Evolutionary conservation across 2,888 invertebrate genomes (phyloP), one percentile per base, ranked within the genome.

Genomic region (Acleris cristana): DNA sequence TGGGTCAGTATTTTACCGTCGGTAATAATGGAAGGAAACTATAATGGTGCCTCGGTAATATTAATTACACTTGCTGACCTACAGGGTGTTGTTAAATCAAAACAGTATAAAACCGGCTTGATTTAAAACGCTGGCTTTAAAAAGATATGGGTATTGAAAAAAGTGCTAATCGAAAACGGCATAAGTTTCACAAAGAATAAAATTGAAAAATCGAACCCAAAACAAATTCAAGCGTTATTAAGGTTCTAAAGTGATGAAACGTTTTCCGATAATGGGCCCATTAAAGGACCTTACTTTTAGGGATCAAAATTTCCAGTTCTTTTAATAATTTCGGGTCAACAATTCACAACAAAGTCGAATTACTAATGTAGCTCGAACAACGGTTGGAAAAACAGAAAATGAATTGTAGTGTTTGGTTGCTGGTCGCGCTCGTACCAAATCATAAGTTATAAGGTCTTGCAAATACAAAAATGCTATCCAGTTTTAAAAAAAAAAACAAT

Each of bases 211-310:
- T 40, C 4, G 45, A 71, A 78, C 75, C 79, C 77, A 76, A 74
- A 77, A 73, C 71, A 62, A 69, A 73, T 71, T 75, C 76, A 71
- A 75, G 73, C 74, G 75, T 75, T 77, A 79, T 79, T 78, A 81
- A 79, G 75, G 69, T 70, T 72, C 70, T 70, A 71, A 75, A 77
- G 76, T 79, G 78, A 81, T 74, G 77, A 79, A 80, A 80, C 81
- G 79, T 79, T 83, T 81, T 78, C 79, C 81, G 74, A 82, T 83
- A 83, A 83, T 82, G 78, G 78, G 55, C 60, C 74, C 74, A 75
- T 77, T 78, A 79, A 72, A 74, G 70, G 68, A 64, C 64, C 67
- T 69, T 52, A 75, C 74, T 74, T 72, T 73, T 54, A 62, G 26
- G 56, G 55, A 58, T 69, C 62, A 69, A 64, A 70, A 59, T 65